phyloP scores from a whole-genome alignment of 2,888 invertebrate species.

The Drosophila recens region DNA sequence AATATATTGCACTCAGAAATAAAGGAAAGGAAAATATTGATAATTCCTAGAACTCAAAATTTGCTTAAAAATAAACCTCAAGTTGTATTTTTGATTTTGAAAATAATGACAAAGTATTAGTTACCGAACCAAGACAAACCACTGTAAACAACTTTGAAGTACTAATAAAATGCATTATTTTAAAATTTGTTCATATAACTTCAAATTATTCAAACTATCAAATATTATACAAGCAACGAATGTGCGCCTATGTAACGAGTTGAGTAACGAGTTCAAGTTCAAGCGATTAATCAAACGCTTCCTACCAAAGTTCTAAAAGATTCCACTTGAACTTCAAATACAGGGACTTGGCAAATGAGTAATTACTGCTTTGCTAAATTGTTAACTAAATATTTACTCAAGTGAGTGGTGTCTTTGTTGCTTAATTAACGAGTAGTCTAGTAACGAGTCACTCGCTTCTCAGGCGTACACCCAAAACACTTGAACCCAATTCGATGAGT shows the following conservation, averaged over 20 bases:
- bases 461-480: background rate
- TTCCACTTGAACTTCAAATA: slow-evolving; percentile 3
- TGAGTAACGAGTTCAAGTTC: background rate
- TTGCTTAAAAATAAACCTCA: no score
- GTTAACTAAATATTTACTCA: slow-evolving; percentile 4
- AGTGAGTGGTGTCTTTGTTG: slow-evolving; percentile 1
- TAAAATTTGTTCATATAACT: background rate
- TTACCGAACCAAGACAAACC: no score
- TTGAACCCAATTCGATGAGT: background rate
- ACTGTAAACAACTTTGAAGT: no score
- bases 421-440: slow-evolving; percentile 11
- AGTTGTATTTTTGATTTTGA: no score
- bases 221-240: background rate
- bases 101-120: no score
- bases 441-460: background rate
- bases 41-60: no score
- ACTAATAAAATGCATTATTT: no score
- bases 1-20: no score
- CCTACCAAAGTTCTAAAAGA: slow-evolving; percentile 13
- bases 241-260: background rate
- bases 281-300: slow-evolving; percentile 4
- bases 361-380: slow-evolving; percentile 1
- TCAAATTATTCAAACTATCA: no score
- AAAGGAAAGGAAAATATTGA: no score
- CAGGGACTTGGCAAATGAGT: background rate